Conservation (phyloP, 1,140 invertebrate species). For the Neuroterus valhalla region DNA sequence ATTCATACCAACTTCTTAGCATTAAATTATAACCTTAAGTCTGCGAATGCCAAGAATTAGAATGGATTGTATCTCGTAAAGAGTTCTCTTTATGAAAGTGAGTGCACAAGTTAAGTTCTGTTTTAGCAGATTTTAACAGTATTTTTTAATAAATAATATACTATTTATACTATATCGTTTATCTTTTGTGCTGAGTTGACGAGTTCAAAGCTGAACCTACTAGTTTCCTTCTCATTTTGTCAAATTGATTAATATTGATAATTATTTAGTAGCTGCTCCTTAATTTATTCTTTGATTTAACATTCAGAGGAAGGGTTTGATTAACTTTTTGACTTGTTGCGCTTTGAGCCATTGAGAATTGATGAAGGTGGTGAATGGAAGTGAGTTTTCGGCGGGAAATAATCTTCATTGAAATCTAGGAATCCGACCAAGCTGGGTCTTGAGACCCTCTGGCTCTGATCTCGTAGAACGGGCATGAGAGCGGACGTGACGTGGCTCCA, state of each 20-base stretch:
- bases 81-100: background rate
- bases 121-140: background rate
- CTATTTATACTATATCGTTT: conserved; percentile 14
- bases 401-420: conserved; percentile 31
- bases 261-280: background rate
- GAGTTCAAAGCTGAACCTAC: background rate
- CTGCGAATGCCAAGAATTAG: conserved; percentile 29
- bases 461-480: conserved; percentile 40
- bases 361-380: conserved; percentile 37
- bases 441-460: conserved; percentile 29
- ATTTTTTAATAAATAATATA: conserved; percentile 8
- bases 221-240: background rate
- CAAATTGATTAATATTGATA: no score
- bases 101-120: background rate
- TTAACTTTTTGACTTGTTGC: background rate
- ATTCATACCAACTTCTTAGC: conserved; percentile 23
- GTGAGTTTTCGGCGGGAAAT: conserved; percentile 29
- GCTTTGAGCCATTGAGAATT: conserved; percentile 8
- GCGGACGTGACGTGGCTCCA: conserved; percentile 52
- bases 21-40: background rate
- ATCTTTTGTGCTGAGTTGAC: background rate
- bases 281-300: background rate
- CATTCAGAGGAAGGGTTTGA: background rate
- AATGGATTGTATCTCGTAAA: background rate
- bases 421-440: conserved; percentile 11